Conservation (phyloP, 2,113 vertebrate species). For the Myotis davidii region DNA sequence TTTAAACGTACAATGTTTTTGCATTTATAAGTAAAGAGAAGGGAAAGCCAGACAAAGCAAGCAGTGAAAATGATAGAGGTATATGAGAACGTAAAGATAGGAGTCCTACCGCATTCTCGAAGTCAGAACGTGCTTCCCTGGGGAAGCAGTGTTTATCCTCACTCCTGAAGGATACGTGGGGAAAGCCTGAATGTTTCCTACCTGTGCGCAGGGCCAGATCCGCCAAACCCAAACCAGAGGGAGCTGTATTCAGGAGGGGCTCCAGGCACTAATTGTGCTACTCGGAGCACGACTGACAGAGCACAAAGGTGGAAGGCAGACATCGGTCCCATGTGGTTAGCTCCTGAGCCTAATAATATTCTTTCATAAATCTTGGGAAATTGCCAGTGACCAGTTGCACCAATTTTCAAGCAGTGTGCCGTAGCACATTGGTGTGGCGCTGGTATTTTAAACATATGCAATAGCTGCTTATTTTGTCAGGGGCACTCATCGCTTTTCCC, state of each 20-base stretch:
- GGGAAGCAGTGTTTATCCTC: not conserved
- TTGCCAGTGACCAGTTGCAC: conserved; percentile 26
- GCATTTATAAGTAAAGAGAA: not conserved
- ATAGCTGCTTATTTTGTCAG: not conserved
- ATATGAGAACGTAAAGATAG: not conserved
- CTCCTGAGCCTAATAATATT: not conserved
- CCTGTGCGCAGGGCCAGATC: not conserved
- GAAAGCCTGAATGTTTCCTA: not conserved
- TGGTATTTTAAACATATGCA: not conserved
- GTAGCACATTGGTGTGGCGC: no score
- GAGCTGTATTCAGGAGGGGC: not conserved
- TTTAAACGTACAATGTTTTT: not conserved
- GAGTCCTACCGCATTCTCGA: not conserved
- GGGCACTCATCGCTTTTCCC: not conserved
- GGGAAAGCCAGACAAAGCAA: not conserved
- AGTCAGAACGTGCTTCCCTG: not conserved
- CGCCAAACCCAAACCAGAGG: not conserved
- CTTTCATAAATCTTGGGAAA: not conserved
- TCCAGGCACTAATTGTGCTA: not conserved
- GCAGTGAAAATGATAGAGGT: not conserved
- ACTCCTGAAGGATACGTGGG: not conserved
- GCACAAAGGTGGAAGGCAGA: not conserved
- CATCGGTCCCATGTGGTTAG: not conserved
- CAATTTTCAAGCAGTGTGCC: not conserved
- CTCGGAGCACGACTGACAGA: not conserved